phyloP scores from a whole-genome alignment of 64 coral and sea anemone genomes.

The Pocillopora damicornis region DNA sequence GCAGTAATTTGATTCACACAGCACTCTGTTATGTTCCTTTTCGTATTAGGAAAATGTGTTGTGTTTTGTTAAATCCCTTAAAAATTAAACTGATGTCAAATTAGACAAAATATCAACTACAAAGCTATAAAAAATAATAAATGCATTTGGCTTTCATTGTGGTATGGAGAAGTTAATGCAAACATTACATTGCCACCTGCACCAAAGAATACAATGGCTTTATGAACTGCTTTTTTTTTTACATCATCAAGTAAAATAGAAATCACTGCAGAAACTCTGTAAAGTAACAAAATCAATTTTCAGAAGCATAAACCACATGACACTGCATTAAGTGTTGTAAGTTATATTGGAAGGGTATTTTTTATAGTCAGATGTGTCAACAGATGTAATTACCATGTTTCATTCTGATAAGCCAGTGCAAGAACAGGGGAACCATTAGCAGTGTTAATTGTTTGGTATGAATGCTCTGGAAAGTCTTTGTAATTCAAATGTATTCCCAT shows the following conservation, averaged over 20 bases:
- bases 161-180: not conserved
- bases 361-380: not conserved
- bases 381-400: not conserved
- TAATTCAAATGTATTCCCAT: not conserved
- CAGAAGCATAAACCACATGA: not conserved
- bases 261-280: no score
- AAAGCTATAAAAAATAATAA: not conserved
- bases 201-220: not conserved
- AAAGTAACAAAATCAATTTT: not conserved
- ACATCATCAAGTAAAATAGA: not conserved
- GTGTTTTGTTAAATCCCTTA: not conserved
- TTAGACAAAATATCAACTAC: not conserved
- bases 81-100: not conserved
- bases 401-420: not conserved
- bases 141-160: slow-evolving; percentile 6
- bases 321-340: no score
- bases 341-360: not conserved
- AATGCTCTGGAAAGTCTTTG: slow-evolving; percentile 1
- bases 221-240: not conserved
- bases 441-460: not conserved
- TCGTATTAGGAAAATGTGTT: not conserved
- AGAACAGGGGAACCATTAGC: not conserved
- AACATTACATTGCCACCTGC: not conserved
- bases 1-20: not conserved
- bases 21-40: not conserved